Base-by-base conservation (phyloP, 2,113 vertebrate genomes). In the Gymnogyps californianus region DNA sequence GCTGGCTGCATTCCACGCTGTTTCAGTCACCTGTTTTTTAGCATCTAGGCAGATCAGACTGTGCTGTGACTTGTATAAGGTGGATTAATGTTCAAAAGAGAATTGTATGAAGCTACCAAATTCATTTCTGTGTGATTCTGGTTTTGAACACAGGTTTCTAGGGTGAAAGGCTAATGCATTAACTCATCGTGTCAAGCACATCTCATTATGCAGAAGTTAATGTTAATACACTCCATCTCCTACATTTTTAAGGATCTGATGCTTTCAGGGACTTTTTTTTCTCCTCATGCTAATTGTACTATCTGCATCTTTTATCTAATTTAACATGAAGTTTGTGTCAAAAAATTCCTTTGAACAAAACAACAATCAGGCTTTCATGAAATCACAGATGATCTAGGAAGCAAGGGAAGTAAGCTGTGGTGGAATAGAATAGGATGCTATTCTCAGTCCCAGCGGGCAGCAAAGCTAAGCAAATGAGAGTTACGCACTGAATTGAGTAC, bases 121-220 rank as follows among this genome's bases (percentile, higher is more conserved):
- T 65, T 82, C 8, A 82, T 84, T 89, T 94, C 78, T 69, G 14
- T 15, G 22, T 52, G 28, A 89, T 75, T 96, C 57, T 59, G 42
- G 28, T 67, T 93, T 64, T 91, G 59, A 87, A 67, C 1, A 6
- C 36, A 82, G 52, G 86, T 84, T 95, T 87, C 57, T 61, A 57
- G 77, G 64, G 52, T 94, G 74, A 96, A 91, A 95, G 94, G 91
- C 70, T 96, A 94, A 95, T 83, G 70, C 54, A 90, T 79, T 85
- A 79, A 84, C 36, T 92, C 57, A 66, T 31, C 9, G 12, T 14
- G 15, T 79, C 69, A 89, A 92, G 57, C 25, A 72, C 36, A 95
- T 82, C 62, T 96, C 66, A 89, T 94, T 90, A 95, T 83, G 58
- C 83, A 93, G 26, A 69, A 82, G 34, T 65, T 93, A 87, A 78